Base-by-base conservation (phyloP, 2,888 invertebrate genomes). In the Thera obeliscata region DNA sequence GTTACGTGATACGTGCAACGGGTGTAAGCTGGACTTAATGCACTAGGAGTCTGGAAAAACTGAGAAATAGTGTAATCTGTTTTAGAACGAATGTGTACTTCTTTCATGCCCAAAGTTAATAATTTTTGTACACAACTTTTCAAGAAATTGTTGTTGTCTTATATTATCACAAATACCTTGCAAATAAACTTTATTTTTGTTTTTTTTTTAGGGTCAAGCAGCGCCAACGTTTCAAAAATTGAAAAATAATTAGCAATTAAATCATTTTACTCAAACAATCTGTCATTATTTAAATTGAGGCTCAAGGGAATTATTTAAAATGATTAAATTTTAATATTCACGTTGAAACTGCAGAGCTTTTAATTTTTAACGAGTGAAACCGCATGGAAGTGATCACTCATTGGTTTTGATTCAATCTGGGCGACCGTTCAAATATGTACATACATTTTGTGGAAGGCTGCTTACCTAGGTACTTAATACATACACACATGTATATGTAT, bases 331-430 rank as follows among this genome's bases (percentile, higher is more conserved):
- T 60, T 33, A 54, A 63, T 56, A 54, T 61, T 64, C 65, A 60
- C 41, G 55, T 43, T 54, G 43, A 60, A 64, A 71, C 38, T 58
- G 52, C 55, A 64, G 33, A 57, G 54, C 64, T 66, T 74, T 75
- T 67, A 71, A 76, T 76, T 66, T 75, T 70, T 71, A 72, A 75
- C 66, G 56, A 70, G 66, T 52, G 54, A 75, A 76, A 75, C 74
- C 79, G 64, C 78, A 70, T 74, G 74, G 69, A 74, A 60, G 69
- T 66, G 74, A 76, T 80, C 77, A 77, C 71, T 43, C 43, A 46
- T n/a, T 64, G 75, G 71, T 75, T 46, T 73, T 59, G 67, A 75
- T 75, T 70, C 69, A 71, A 71, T 75, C 58, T 67, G 71, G 60
- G 35, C 41, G 46, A 60, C 64, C 12, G 60, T 50, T 56, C 35